These are phyloP conservation scores for Neotoxoptera formosana DNA, from an alignment of 1,140 invertebrate genomes.

Conservation along the genomic window DNA sequence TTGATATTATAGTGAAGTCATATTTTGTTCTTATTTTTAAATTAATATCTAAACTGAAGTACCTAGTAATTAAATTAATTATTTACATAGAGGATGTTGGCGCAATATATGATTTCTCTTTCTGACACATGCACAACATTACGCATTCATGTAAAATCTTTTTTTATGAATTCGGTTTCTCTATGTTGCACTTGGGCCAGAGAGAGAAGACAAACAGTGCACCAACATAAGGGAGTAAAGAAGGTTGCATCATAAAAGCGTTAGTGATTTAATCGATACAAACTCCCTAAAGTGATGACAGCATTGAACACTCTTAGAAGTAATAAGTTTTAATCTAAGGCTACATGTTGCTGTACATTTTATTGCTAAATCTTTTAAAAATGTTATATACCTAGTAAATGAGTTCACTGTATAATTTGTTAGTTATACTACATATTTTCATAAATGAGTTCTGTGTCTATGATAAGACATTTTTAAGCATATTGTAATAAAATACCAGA, in stretches of 20 bases:
- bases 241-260: slow-evolving; percentile 51
- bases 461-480: background rate
- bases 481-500: no score
- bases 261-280: slow-evolving; percentile 54
- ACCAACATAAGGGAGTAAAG: slow-evolving; percentile 34
- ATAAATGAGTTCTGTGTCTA: background rate
- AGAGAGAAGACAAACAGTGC: background rate
- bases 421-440: background rate
- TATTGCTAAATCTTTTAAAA: background rate
- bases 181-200: background rate
- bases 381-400: background rate
- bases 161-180: background rate
- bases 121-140: background rate
- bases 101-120: background rate
- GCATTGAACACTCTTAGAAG: slow-evolving; percentile 47
- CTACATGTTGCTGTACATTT: slow-evolving; percentile 43
- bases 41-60: background rate
- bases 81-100: background rate
- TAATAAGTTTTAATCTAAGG: slow-evolving; percentile 44
- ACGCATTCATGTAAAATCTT: background rate
- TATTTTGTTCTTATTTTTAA: background rate
- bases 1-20: background rate
- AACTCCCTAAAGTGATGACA: slow-evolving; percentile 49
- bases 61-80: background rate
- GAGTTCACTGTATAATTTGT: background rate